Evolutionary conservation across 2,888 invertebrate genomes (phyloP), one percentile per base, ranked within the genome.

Genomic region (Sepioteuthis lessoniana): DNA sequence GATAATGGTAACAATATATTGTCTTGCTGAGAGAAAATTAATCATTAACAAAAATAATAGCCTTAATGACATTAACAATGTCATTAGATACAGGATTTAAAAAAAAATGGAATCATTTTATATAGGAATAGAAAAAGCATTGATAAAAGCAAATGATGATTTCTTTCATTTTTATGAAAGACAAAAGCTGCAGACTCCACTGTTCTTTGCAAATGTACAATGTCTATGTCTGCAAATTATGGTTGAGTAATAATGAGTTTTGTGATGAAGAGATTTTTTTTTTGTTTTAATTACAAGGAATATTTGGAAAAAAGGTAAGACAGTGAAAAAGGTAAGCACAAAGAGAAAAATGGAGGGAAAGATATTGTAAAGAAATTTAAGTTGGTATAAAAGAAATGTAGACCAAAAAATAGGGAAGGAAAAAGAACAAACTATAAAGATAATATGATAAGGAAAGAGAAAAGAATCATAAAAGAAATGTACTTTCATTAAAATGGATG

Each of bases 31-130:
- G n/a, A 76, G 76, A 76, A 76, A 76, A 76, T 76, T n/a, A 76
- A 76, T 76, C 76, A 76, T 76, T 76, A 76, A 76, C 16, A n/a
- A 35, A 76, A 76, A 76, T 76, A 76, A 76, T 76, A 76, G 76
- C 76, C 76, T 76, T 76, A 76, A 76, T 76, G 76, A 76, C n/a
- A 76, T 76, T n/a, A n/a, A 76, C 76, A 76, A 42, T 76, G 76
- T 4, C 76, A 76, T 76, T 76, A 35, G 1, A n/a, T 76, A 76
- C 10, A n/a, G 76, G n/a, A 76, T 76, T 76, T 35, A 2, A 76
- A 76, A n/a, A 35, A 76, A 76, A n/a, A 8, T 31, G 13, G 28
- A 76, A 76, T 76, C n/a, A 35, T 16, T n/a, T 76, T n/a, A n/a
- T n/a, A 19, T 76, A 76, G 10, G n/a, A n/a, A n/a, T 76, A 35